Evolutionary conservation across 2,888 invertebrate species (phyloP).

Genomic region (Rhorus exstirpatorius): DNA sequence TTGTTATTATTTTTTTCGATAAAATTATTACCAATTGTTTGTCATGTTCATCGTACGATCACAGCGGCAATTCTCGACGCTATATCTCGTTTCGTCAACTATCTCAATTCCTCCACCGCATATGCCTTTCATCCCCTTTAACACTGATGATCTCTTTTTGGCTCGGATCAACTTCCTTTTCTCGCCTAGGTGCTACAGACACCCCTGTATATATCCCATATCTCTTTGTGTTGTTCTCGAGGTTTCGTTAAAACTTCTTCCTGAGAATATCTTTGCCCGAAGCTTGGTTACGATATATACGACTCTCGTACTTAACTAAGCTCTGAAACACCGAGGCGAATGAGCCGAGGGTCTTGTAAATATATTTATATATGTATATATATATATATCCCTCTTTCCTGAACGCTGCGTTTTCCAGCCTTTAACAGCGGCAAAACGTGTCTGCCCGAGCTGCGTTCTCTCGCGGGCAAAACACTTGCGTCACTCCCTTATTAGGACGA

Average conservation of each 20-base stretch:
- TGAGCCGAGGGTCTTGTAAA: conserved; percentile 33
- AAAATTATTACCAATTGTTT: not conserved
- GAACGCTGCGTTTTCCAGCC: conserved; percentile 52
- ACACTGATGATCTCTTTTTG: conserved; percentile 17
- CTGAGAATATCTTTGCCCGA: conserved; percentile 41
- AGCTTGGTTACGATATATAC: conserved; percentile 61
- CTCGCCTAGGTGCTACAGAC: not conserved
- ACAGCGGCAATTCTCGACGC: not conserved
- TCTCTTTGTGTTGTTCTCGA: conserved; percentile 20
- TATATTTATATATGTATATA: not conserved
- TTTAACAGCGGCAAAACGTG: conserved; percentile 58
- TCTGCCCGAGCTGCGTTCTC: conserved; percentile 29
- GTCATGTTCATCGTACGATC: not conserved
- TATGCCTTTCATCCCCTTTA: conserved; percentile 42
- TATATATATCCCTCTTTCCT: conserved; percentile 44
- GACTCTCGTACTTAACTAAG: conserved; percentile 53
- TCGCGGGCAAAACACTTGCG: conserved; percentile 78
- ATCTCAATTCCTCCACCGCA: conserved; percentile 40
- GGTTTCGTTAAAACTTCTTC: conserved; percentile 32
- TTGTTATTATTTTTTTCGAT: not conserved
- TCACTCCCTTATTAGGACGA: conserved; percentile 85
- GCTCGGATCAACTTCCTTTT: conserved; percentile 31
- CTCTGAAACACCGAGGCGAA: conserved; percentile 31
- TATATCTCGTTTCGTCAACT: conserved; percentile 3
- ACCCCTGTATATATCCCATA: conserved; percentile 13